Conservation (phyloP, 2,797 vertebrate genomes). For the Cetoscarus ocellatus region DNA sequence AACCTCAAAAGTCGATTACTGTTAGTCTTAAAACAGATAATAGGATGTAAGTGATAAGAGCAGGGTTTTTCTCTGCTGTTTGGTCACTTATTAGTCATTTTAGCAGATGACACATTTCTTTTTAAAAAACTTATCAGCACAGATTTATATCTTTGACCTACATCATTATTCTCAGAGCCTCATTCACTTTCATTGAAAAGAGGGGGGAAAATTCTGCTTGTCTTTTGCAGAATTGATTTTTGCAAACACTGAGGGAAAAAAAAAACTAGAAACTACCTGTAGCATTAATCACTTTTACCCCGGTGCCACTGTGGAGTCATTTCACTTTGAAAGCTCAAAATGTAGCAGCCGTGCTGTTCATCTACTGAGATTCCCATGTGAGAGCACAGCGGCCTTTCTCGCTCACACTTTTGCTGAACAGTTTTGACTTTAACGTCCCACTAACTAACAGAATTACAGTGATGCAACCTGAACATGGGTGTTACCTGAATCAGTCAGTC, state of each 20-base stretch:
- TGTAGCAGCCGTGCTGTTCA: too few relatives aligned
- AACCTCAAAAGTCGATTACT: constrained; percentile 43
- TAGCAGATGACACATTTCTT: not conserved
- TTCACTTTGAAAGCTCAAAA: too few relatives aligned
- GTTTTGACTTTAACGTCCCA: too few relatives aligned
- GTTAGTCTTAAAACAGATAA: constrained; percentile 21
- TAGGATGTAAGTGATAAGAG: constrained; percentile 35
- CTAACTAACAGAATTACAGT: too few relatives aligned
- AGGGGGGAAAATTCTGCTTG: not conserved
- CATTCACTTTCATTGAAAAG: not conserved
- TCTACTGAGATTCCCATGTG: too few relatives aligned
- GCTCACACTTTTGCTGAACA: too few relatives aligned
- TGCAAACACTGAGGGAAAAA: not conserved
- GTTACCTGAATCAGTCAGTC: too few relatives aligned
- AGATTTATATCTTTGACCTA: not conserved
- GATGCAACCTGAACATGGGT: too few relatives aligned
- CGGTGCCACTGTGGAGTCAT: too few relatives aligned
- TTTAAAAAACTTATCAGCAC: not conserved
- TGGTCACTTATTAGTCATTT: constrained; percentile 5
- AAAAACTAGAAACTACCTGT: too few relatives aligned
- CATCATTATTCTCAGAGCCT: not conserved
- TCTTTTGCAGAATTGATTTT: not conserved
- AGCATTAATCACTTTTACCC: too few relatives aligned
- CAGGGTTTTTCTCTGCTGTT: not conserved
- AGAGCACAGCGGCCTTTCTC: too few relatives aligned